Conservation (phyloP, 2,113 vertebrate species). For the Podarcis cretensis region DNA sequence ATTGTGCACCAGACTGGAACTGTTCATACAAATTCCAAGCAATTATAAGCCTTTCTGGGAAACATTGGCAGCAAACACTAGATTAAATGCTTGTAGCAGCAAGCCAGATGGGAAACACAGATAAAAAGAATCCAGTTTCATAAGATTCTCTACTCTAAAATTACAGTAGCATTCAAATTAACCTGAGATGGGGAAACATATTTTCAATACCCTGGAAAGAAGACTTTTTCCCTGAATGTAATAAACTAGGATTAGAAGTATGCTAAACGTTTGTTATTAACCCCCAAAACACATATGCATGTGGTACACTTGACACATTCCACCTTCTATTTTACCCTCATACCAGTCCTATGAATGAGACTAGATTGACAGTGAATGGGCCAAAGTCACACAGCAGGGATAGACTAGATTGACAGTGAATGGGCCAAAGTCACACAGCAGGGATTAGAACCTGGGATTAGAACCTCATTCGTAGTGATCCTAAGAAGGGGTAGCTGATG, state of each 20-base stretch:
- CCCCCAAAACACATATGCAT: neutral
- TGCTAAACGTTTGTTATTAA: constrained; percentile 30
- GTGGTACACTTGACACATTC: neutral
- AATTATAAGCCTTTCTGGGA: constrained; percentile 83
- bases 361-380: neutral
- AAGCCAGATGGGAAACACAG: constrained; percentile 78
- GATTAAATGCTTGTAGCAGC: constrained; percentile 77
- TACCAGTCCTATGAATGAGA: neutral
- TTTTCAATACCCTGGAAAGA: constrained; percentile 37
- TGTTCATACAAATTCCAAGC: constrained; percentile 82
- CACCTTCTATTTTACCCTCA: neutral
- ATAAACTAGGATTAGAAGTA: constrained; percentile 46
- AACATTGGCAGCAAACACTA: constrained; percentile 75
- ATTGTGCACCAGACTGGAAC: constrained; percentile 82
- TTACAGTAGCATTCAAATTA: constrained; percentile 67
- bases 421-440: neutral
- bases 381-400: neutral
- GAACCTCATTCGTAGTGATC: neutral
- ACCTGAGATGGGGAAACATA: constrained; percentile 47
- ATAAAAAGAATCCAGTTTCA: constrained; percentile 78
- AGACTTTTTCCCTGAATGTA: neutral
- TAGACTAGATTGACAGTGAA: neutral
- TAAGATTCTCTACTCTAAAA: constrained; percentile 56
- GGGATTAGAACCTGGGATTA: neutral
- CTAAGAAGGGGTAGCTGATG: no score